Evolutionary conservation across 2,113 vertebrate genomes (phyloP), one percentile per base, ranked within the genome.

Genomic region (Vidua macroura): DNA sequence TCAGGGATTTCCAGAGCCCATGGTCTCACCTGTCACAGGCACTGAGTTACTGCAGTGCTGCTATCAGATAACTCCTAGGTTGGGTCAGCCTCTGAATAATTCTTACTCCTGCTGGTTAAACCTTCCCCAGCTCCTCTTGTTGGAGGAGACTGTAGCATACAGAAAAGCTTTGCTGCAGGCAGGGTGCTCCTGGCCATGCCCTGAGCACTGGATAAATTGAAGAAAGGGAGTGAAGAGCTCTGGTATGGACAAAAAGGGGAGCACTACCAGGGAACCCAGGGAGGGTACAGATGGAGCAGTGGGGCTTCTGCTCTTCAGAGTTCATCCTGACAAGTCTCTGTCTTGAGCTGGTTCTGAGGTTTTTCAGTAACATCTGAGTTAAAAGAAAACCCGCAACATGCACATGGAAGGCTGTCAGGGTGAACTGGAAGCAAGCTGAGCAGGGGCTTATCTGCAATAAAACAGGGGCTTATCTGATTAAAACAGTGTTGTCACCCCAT

Each of bases 211-310:
- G 24, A 20, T 4, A 21, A 64, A 63, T 14, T 13, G 8, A 24
- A 58, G 23, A 76, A 49, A 81, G 73, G 41, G 55, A 85, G 19
- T 13, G 2, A 67, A 75, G 51, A 80, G 30, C 46, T 18, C 15
- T 16, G 60, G 37, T 22, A 15, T 1, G 4, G 53, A 27, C 2
- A 4, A 51, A 58, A 74, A 56, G 20, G 7, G 14, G 28, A 70
- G 18, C 43, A 7, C 0, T 2, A 15, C 11, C 0, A 0, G 33
- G 39, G 9, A 75, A 33, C 46, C n/a, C 81, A 44, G 63, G 1
- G 0, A 21, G 30, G 28, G 43, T 17, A 70, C 37, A 66, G 69
- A 39, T 1, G 0, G 17, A 28, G 13, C 37, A 58, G 46, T 28
- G 53, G 25, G 70, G 28, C n/a, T 74, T 59, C 55, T 59, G 28